Base-by-base conservation (phyloP, 2,888 invertebrate genomes). In the Spilosoma lubricipeda region DNA sequence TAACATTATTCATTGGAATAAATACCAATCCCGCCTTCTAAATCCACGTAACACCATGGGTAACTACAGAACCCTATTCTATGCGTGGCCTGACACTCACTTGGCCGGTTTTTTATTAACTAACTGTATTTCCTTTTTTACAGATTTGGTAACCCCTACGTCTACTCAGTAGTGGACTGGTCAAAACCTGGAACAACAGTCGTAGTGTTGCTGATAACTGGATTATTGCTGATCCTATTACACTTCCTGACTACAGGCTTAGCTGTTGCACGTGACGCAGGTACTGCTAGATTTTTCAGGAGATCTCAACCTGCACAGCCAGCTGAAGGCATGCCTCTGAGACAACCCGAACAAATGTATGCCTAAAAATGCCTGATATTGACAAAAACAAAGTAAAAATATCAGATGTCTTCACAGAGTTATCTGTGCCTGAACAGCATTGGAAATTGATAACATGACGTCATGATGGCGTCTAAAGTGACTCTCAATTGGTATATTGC, bases 91-190 rank as follows among this genome's bases (percentile, higher is more conserved):
- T 9, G 39, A 39, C 39, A 39, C 39, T 9, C 39, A 39, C 5
- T 11, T 11, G 1, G 5, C 39, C 9, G 39, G 1, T 39, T 11
- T 11, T n/a, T 39, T 15, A 13, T 42, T 1, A 45, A 15, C 15
- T 45, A 3, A 15, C 9, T 15, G 2, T 15, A 3, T 15, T 45
- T 48, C 15, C 48, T 48, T 79, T 78, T 70, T 77, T 93, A 71
- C 92, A 97, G 97, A 80, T 92, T 96, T 77, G 97, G 97, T 56
- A 92, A 96, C 76, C 96, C 96, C 52, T 97, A 96, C 89, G 97
- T 98, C 79, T 98, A 98, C 90, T 96, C 97, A 39, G 97, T 98
- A 74, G 92, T 98, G 76, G 96, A 98, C 92, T 98, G 98, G 98
- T 94, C 96, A 45, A 96, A 87, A 1, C 97, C 98, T 0, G 96